A percentile compares a stretch with the other conserved stretches of the same genome.
These are phyloP conservation scores for Eurytoma californica DNA, from an alignment of 2,888 invertebrate species.

Conservation along the genomic window DNA sequence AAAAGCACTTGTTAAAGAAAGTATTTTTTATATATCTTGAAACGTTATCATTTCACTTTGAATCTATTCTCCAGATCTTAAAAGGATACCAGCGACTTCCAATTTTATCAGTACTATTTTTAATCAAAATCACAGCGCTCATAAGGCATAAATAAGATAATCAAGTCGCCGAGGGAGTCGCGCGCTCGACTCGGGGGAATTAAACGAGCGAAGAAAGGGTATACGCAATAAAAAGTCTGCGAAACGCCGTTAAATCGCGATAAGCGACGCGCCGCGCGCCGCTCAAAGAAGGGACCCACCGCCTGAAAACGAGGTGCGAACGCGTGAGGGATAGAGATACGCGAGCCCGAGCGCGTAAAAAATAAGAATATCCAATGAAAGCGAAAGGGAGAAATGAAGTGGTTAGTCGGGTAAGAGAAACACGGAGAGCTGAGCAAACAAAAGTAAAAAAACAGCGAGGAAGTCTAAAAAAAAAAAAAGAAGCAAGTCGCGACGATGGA, in stretches of 20 bases:
- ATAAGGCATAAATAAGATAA: conserved; percentile 26
- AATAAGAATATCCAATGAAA: conserved; percentile 40
- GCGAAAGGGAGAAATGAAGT: conserved; percentile 16
- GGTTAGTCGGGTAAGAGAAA: background rate
- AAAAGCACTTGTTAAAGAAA: background rate
- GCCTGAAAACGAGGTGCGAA: conserved; percentile 32
- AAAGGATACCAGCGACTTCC: background rate
- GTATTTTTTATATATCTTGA: background rate
- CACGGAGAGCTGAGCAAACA: background rate
- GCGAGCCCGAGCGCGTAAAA: conserved; percentile 1
- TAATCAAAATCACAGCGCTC: conserved; percentile 16
- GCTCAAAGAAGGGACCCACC: conserved; percentile 10
- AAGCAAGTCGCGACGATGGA: background rate
- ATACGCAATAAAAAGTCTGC: conserved; percentile 24
- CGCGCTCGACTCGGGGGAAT: background rate
- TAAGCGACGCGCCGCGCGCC: background rate
- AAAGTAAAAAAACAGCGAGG: background rate
- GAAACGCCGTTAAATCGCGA: conserved; percentile 22
- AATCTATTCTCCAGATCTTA: background rate
- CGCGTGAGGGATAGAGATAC: conserved; percentile 26
- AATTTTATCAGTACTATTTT: conserved; percentile 4
- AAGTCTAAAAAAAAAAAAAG: conserved; percentile 1
- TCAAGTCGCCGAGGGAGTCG: background rate
- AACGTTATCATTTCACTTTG: background rate
- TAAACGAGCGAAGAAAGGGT: conserved; percentile 31